Conservation (phyloP, 35 echinoderm and acorn worm genomes). For the Hemicentrotus pulcherrimus region DNA sequence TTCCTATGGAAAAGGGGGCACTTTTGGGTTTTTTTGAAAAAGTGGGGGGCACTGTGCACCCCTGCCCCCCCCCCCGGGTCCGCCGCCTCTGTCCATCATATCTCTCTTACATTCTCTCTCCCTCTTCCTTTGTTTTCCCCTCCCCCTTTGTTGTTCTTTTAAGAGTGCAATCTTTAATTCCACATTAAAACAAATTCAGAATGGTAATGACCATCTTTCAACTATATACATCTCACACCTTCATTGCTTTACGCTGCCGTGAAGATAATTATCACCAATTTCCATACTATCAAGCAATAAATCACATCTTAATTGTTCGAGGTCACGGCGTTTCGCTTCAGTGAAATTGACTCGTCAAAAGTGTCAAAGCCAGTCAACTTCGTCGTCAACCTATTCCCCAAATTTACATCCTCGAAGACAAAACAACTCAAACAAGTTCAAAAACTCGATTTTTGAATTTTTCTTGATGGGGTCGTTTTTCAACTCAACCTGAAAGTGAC, state of each 20-base stretch:
- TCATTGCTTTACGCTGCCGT: neutral
- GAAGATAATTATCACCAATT: neutral
- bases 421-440: neutral
- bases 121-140: neutral
- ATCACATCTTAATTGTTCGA: slow-evolving; percentile 10
- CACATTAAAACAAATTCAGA: neutral
- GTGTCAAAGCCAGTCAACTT: neutral
- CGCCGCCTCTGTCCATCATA: neutral
- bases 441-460: neutral
- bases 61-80: too few relatives aligned
- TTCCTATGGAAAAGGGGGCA: too few relatives aligned
- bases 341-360: slow-evolving; percentile 34
- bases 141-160: neutral
- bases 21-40: too few relatives aligned
- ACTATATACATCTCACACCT: neutral
- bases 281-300: neutral
- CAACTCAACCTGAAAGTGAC: neutral
- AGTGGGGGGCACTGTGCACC: too few relatives aligned
- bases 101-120: neutral
- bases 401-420: neutral
- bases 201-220: neutral
- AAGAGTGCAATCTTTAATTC: neutral
- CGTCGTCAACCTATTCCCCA: neutral
- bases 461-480: neutral
- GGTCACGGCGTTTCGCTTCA: slow-evolving; percentile 2